Evolutionary conservation across 2,888 invertebrate species (phyloP), one percentile per base, ranked within the genome.

Genomic region (Megastigmus dorsalis): DNA sequence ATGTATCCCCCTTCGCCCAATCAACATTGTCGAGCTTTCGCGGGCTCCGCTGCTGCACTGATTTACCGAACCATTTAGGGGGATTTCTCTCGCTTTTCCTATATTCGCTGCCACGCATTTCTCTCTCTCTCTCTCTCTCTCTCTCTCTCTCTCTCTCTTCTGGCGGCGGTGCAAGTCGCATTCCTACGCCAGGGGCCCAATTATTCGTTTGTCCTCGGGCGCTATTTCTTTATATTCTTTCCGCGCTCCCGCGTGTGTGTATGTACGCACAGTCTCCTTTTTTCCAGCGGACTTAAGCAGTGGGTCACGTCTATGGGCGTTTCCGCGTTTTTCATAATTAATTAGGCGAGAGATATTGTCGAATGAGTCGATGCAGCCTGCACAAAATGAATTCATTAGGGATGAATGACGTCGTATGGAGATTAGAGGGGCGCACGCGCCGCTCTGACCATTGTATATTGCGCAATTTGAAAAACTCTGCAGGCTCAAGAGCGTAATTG

Each of bases 21-120:
- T 85, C 81, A 83, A 83, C 81, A 83, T 83, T 79, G 80, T 79
- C 74, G 67, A 71, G 63, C 63, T 75, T 75, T 76, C 77, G 75
- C 59, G 13, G n/a, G n/a, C n/a, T n/a, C n/a, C n/a, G n/a, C n/a
- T n/a, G n/a, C n/a, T n/a, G 26, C 77, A 66, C 76, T 81, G 82
- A 84, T 83, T 83, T 82, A 81, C 80, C 60, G 78, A 43, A 66
- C 77, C 80, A 78, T 81, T 79, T 76, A 77, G 79, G 65, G n/a
- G 73, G 26, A 52, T 75, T 20, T 59, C n/a, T 57, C 41, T 30
- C 26, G 30, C 62, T 28, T 66, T 72, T 63, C 55, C 62, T 54
- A 7, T 3, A 30, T 52, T n/a, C 13, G 10, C 30, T 18, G 30
- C 15, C 38, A 38, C 26, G 54, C 20, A 28, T 67, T 66, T 36